Conservation (phyloP, 2,113 vertebrate species). For the Spea bombifrons region DNA sequence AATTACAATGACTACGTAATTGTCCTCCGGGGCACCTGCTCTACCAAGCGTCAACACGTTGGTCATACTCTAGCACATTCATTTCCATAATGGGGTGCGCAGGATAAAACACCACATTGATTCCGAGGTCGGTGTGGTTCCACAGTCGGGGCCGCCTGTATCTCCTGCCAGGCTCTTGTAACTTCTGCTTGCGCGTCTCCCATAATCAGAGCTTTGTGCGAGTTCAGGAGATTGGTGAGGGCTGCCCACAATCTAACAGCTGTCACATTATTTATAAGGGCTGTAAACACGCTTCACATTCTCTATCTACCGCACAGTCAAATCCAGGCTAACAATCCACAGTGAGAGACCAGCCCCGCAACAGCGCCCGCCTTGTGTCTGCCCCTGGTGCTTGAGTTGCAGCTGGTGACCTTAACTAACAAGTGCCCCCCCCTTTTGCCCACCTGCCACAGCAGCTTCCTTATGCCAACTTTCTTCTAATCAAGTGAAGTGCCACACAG, state of each 20-base stretch:
- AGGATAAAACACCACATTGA: conserved; percentile 20
- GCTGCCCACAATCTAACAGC: conserved; percentile 75
- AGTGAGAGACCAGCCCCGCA: conserved; percentile 82
- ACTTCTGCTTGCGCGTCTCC: conserved; percentile 47
- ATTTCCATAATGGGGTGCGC: not conserved
- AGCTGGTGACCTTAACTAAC: conserved; percentile 73
- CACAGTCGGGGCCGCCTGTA: conserved; percentile 2
- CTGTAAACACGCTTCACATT: conserved; percentile 84
- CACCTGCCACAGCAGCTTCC: conserved; percentile 13
- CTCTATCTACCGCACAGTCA: conserved; percentile 77
- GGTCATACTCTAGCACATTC: not conserved
- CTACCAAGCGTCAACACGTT: not conserved
- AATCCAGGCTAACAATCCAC: conserved; percentile 81
- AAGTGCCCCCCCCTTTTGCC: conserved; percentile 61
- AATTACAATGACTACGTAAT: not conserved
- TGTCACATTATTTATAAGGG: conserved; percentile 89
- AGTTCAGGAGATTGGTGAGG: conserved; percentile 62
- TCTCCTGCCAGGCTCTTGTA: conserved; percentile 37
- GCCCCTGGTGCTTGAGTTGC: conserved; percentile 74
- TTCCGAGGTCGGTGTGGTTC: not conserved
- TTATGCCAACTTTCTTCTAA: conserved; percentile 35
- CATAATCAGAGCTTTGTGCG: conserved; percentile 67
- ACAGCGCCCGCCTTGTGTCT: conserved; percentile 82
- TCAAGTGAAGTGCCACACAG: conserved; percentile 15
- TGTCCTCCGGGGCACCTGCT: conserved; percentile 6